Conservation (phyloP, 2,888 invertebrate species). For the Monoplex corrugatus region DNA sequence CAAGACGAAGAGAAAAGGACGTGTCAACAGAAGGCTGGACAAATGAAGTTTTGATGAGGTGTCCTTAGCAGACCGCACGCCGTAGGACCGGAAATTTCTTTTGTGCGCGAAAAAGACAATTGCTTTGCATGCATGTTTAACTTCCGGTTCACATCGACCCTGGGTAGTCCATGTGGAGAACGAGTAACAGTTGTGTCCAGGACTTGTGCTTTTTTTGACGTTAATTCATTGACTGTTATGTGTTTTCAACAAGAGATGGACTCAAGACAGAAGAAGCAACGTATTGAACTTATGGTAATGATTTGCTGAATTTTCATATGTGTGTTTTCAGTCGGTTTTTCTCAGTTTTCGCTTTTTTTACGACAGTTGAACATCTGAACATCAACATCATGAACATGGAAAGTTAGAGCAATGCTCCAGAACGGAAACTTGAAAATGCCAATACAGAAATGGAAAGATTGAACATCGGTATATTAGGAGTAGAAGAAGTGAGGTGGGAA, state of each 20-base stretch:
- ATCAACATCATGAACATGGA: no score
- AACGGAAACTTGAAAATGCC: no score
- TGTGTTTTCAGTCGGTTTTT: no score
- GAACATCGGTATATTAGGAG: no score
- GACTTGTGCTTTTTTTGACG: not conserved
- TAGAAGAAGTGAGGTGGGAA: no score
- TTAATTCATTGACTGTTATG: not conserved
- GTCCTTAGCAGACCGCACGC: conserved; percentile 49
- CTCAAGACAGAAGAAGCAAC: not conserved
- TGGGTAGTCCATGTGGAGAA: not conserved
- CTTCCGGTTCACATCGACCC: not conserved
- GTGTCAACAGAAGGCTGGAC: not conserved
- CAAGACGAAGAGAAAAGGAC: not conserved
- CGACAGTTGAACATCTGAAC: no score
- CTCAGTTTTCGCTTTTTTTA: no score
- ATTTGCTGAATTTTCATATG: no score
- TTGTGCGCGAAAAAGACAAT: not conserved
- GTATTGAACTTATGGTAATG: conserved; percentile 1
- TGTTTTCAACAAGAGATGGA: no score
- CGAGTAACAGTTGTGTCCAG: not conserved
- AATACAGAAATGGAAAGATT: no score
- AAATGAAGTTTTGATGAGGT: conserved; percentile 48
- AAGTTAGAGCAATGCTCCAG: no score
- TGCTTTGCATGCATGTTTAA: not conserved
- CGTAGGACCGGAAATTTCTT: conserved; percentile 41